A percentile compares a stretch with the other conserved stretches of the same genome.
phyloP scores from a whole-genome alignment of 2,888 invertebrate genomes.

The Frankliniella fusca region DNA sequence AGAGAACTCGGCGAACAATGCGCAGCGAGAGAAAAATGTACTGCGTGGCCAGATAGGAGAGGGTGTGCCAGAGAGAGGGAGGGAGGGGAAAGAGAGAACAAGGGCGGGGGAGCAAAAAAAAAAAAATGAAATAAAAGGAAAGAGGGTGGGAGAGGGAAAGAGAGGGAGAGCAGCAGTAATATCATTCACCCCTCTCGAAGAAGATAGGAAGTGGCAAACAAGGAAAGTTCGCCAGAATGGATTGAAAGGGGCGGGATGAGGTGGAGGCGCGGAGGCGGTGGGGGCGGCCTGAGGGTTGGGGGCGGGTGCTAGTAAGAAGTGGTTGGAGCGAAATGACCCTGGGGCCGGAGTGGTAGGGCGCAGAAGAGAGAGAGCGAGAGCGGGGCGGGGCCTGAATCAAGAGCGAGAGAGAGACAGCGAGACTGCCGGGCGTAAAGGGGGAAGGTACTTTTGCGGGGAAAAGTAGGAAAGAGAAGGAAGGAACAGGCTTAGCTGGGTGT shows the following conservation, averaged over 20 bases:
- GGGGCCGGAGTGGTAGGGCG: neutral
- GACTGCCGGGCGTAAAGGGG: neutral
- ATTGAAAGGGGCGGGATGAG: neutral
- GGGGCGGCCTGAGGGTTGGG: neutral
- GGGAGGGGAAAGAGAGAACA: too few species aligned
- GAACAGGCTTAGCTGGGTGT: too few species aligned
- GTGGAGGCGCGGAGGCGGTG: neutral
- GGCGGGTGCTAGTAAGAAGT: neutral
- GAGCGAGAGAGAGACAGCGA: too few species aligned
- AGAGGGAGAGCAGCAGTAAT: neutral
- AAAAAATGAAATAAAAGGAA: neutral
- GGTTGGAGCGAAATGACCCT: neutral
- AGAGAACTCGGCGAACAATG: neutral
- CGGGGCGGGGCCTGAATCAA: neutral
- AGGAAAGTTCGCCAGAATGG: constrained; percentile 5
- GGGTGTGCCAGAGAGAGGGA: too few species aligned
- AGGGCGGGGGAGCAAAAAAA: too few species aligned
- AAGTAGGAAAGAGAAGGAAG: neutral
- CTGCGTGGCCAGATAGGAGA: neutral
- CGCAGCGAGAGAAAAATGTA: neutral
- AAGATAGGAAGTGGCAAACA: constrained; percentile 19
- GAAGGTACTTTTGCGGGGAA: neutral
- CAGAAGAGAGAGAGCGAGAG: neutral
- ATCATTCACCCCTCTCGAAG: constrained; percentile 10
- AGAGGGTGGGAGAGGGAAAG: neutral